Conservation (phyloP, 2,113 vertebrate species). For the Petroica traversi region DNA sequence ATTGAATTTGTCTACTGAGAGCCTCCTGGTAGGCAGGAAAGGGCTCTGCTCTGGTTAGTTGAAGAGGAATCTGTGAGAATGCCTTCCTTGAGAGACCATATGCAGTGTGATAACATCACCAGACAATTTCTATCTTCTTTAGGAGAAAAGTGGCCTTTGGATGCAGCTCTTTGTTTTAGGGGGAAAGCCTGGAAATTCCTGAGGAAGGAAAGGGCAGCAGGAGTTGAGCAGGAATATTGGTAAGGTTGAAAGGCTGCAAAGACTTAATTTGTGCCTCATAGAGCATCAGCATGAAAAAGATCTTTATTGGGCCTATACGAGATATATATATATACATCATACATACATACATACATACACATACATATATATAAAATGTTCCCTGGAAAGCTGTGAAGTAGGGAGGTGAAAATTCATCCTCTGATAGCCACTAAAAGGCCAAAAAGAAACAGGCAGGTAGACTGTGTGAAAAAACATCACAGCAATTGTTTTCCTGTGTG, state of each 20-base stretch:
- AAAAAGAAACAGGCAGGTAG: neutral
- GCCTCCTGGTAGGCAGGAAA: neutral
- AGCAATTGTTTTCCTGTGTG: neutral
- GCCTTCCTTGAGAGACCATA: neutral
- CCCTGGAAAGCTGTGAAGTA: neutral
- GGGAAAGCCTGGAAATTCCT: neutral
- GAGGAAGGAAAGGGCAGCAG: neutral
- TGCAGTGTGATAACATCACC: neutral
- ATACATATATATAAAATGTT: no score
- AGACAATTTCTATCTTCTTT: neutral
- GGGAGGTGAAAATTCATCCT: neutral
- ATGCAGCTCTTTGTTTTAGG: neutral
- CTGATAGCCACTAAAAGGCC: neutral
- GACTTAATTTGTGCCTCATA: neutral
- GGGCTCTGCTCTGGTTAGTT: neutral
- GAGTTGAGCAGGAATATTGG: neutral
- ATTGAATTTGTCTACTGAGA: neutral
- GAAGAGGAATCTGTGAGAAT: neutral
- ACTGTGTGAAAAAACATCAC: neutral
- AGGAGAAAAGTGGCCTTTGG: neutral
- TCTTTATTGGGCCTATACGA: neutral
- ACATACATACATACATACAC: no score
- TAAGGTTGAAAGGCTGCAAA: neutral
- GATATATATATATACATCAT: no score
- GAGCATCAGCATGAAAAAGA: neutral